Base-by-base conservation (phyloP, 2,113 vertebrate species). In the Brachionichthys hirsutus region DNA sequence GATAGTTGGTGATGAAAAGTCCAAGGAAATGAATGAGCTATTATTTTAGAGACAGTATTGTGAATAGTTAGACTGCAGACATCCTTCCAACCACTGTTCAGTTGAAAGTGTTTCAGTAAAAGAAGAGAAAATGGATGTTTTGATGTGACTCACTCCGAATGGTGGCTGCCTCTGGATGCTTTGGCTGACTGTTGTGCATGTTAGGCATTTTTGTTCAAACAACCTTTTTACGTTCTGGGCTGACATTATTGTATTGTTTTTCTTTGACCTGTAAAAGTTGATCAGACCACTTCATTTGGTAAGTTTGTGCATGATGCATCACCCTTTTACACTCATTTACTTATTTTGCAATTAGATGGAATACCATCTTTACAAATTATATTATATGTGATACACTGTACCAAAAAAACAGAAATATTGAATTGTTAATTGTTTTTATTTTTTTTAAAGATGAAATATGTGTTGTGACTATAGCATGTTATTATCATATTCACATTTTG, bases 271-370 rank as follows among this genome's bases (percentile, higher is more conserved):
- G 82, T 86, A 70, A 90, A 91, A 92, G 89, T 92, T 90, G 88
- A 90, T 91, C 89, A 92, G 85, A 80, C 90, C 75, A 87, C 89
- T 72, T 85, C 89, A 40, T 92, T 80, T 88, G 91, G 91, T 92
- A 90, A 92, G 91, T 92, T 70, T 82, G 65, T 75, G 85, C 89
- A 90, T 84, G 88, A 56, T 10, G 63, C 65, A 47, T 73, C 68
- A 49, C 12, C 6, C 7, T 13, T 22, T 24, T 7, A 19, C 45
- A 42, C 12, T 15, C 11, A 8, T 40, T 40, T 15, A 42, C 36
- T 40, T 15, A 15, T 14, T 15, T 15, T 42, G 12, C 15, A 42
- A 42, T 42, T 2, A 2, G 6, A 15, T 50, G 14, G 10, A 34
- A n/a, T 20, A 46, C 8, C 16, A 46, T 48, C 12, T 20, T 22